Base-by-base conservation (phyloP, 2,888 invertebrate species). In the Neoaliturus tenellus region DNA sequence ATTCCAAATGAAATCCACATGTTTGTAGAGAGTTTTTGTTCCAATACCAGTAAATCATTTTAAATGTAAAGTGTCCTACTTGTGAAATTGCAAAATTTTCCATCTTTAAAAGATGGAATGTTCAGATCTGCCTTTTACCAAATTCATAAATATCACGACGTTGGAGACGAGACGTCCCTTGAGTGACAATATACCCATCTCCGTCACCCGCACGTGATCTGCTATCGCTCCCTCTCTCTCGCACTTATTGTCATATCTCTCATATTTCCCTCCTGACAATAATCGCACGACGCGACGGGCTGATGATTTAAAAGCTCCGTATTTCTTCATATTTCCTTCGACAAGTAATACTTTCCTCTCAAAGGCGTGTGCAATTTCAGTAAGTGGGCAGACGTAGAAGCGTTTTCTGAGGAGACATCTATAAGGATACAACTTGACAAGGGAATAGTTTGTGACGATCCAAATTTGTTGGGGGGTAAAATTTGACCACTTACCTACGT, bases 251-350 rank as follows among this genome's bases (percentile, higher is more conserved):
- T 62, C 62, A 17, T 31, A 28, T 28, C 25, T 62, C 62, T 62
- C 28, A 28, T 62, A 62, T 62, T 62, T 62, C 62, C 62, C 62
- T 62, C 31, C 62, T 62, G 62, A 62, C 62, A 62, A 62, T 62
- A 62, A 62, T 28, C 25, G 62, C 17, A 31, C 62, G 55, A 23
- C 17, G 17, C 62, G 55, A 23, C 55, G 23, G 31, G 62, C 12
- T 62, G 55, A 55, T 55, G 62, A 62, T 62, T 62, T 62, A 62
- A 62, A 62, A 62, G 62, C 62, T 28, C 17, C 62, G 31, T 62
- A 28, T 62, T 62, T 62, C 62, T 62, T 62, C 28, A 62, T 62
- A 62, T 62, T 62, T 62, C 62, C 62, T 62, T 62, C 62, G 62
- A 62, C 62, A 62, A 62, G 62, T 31, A 62, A 62, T 62, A 31